Base-by-base conservation (phyloP, 2,113 vertebrate genomes). In the Myiagra hebetior region DNA sequence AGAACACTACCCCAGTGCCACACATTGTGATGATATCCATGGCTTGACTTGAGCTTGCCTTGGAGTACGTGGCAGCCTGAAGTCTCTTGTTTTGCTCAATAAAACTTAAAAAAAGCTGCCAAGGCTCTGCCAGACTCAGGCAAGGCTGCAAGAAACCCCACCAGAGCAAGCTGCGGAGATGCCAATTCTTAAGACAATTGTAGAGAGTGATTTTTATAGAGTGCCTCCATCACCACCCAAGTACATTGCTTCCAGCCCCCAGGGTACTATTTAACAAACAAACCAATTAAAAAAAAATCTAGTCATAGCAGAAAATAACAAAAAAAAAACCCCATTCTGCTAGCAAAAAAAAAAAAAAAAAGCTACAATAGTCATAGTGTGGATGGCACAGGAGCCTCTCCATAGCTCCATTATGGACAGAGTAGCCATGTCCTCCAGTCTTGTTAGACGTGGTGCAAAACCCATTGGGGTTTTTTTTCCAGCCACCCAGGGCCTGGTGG, bases 331-430 rank as follows among this genome's bases (percentile, higher is more conserved):
- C 28, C 0, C 30, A 59, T 72, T 47, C 39, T 84, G 23, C 39
- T 76, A 44, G 28, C 0, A 18, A 73, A 44, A 75, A 57, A 33
- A 39, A 35, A 47, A 62, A 39, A 26, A 15, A 35, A 39, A 42
- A 30, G 1, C 12, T 49, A 65, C 15, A 14, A 60, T 15, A 68
- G 20, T 53, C 37, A 41, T 5, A 44, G 13, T 26, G 22, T 41
- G 50, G 46, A 30, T 79, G 65, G 35, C 49, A 68, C 26, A 10
- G 0, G 5, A 87, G 47, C 30, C 17, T 73, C 69, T 87, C 35
- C 33, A 13, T 7, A 68, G 44, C 24, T 88, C 39, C 0, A 0
- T 55, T 50, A 37, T 0, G 1, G 33, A 57, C 1, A 2, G 19
- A 41, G 18, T 15, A 82, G 11, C 39, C 37, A 24, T 21, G 15